These are phyloP conservation scores for Xyrichtys novacula DNA, from an alignment of 2,797 vertebrate species.

Conservation along the genomic window DNA sequence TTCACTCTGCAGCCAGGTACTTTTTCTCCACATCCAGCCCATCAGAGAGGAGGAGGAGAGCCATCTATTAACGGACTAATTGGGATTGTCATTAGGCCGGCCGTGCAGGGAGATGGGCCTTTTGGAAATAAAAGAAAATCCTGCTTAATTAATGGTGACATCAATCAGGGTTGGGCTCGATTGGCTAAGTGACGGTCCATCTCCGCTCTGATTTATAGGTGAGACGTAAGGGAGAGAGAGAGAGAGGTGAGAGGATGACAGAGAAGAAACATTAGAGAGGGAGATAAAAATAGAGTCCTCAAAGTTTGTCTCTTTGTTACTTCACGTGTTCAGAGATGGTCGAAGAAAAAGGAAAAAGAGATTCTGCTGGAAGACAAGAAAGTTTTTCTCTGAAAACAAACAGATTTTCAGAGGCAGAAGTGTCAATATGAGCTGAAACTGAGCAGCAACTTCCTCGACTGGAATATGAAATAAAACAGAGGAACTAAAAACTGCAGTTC, in stretches of 20 bases:
- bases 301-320: constrained; percentile 31
- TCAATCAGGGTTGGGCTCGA: constrained; percentile 67
- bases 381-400: too few relatives aligned
- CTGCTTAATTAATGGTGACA: constrained; percentile 71
- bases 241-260: constrained; percentile 49
- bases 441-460: too few relatives aligned
- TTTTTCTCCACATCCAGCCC: constrained; percentile 37
- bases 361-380: too few relatives aligned
- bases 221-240: constrained; percentile 23
- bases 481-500: too few relatives aligned
- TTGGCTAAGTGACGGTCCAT: constrained; percentile 64
- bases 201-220: constrained; percentile 67
- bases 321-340: too few relatives aligned
- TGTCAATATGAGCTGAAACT: too few relatives aligned
- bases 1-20: constrained; percentile 25
- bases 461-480: too few relatives aligned
- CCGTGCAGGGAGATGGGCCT: constrained; percentile 57
- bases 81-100: constrained; percentile 62
- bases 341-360: too few relatives aligned
- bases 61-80: constrained; percentile 62
- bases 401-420: too few relatives aligned
- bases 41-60: constrained; percentile 53
- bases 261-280: constrained; percentile 20
- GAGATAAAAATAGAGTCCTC: constrained; percentile 41
- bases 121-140: constrained; percentile 74